Conservation (phyloP, 2,797 vertebrate genomes). For the Dendrocincla fuliginosa region DNA sequence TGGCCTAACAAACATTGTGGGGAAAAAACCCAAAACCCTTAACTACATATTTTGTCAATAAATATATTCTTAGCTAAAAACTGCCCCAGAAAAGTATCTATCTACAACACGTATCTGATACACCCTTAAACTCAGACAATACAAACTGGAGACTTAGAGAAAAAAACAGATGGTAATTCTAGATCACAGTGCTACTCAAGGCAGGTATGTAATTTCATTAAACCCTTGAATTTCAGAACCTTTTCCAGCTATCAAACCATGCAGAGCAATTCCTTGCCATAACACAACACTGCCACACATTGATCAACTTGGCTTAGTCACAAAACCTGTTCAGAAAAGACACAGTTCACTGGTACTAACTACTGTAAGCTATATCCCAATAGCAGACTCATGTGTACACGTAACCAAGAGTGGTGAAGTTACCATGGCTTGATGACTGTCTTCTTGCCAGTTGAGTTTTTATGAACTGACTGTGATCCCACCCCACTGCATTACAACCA, state of each 20-base stretch:
- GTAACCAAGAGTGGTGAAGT: not conserved
- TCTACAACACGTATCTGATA: not conserved
- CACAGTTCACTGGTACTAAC: not conserved
- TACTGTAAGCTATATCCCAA: not conserved
- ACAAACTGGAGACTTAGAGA: not conserved
- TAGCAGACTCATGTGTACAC: fast-evolving
- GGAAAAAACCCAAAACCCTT: not conserved
- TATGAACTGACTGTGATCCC: not conserved
- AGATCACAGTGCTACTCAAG: not conserved
- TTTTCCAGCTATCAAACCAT: not conserved
- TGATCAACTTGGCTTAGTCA: not conserved
- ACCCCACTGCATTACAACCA: fast-evolving
- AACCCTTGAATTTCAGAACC: not conserved
- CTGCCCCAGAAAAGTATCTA: not conserved
- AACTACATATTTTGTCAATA: not conserved
- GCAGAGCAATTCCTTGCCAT: not conserved
- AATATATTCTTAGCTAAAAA: not conserved
- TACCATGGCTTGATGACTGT: not conserved
- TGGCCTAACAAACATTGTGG: not conserved
- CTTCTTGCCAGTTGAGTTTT: not conserved
- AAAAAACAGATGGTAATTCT: not conserved
- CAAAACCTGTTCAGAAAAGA: not conserved
- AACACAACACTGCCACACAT: not conserved
- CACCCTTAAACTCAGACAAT: not conserved
- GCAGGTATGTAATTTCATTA: not conserved